These are phyloP conservation scores for Porites divaricata DNA, from an alignment of 92 coral and sea anemone species.

Conservation along the genomic window DNA sequence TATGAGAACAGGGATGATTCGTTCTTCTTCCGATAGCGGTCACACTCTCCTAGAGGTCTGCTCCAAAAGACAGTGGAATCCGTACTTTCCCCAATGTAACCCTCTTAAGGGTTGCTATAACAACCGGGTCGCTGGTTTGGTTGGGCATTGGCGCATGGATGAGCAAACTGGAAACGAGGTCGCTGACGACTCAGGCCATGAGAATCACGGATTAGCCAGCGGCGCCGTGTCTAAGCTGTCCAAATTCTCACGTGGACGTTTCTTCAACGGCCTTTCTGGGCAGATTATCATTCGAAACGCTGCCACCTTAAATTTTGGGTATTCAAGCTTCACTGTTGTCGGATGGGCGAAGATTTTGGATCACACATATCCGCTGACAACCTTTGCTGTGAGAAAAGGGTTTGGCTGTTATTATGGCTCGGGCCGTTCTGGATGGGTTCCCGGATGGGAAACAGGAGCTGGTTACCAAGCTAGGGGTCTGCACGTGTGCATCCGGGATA, in stretches of 20 bases:
- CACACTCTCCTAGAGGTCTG: conserved; percentile 16
- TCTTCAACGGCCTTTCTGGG: conserved; percentile 47
- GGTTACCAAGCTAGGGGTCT: conserved; percentile 56
- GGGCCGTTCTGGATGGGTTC: conserved; percentile 39
- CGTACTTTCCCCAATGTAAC: background rate
- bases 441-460: conserved; percentile 77
- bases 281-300: conserved; percentile 51
- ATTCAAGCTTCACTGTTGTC: conserved; percentile 61
- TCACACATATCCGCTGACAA: conserved; percentile 73
- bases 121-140: conserved; percentile 31
- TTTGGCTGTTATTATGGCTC: conserved; percentile 65
- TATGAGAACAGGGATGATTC: conserved; percentile 28
- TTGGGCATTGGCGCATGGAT: conserved; percentile 89
- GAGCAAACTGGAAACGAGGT: conserved; percentile 79
- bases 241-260: conserved; percentile 80
- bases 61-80: conserved; percentile 26
- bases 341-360: conserved; percentile 75
- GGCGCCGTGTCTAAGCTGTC: conserved; percentile 54
- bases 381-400: conserved; percentile 79
- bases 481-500: conserved; percentile 72
- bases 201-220: conserved; percentile 65
- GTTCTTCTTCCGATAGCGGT: background rate
- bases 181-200: conserved; percentile 81
- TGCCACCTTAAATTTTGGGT: conserved; percentile 58
- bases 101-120: conserved; percentile 15